Evolutionary conservation across 2,113 vertebrate genomes (phyloP), one percentile per base, ranked within the genome.

Genomic region (Datnioides undecimradiatus): DNA sequence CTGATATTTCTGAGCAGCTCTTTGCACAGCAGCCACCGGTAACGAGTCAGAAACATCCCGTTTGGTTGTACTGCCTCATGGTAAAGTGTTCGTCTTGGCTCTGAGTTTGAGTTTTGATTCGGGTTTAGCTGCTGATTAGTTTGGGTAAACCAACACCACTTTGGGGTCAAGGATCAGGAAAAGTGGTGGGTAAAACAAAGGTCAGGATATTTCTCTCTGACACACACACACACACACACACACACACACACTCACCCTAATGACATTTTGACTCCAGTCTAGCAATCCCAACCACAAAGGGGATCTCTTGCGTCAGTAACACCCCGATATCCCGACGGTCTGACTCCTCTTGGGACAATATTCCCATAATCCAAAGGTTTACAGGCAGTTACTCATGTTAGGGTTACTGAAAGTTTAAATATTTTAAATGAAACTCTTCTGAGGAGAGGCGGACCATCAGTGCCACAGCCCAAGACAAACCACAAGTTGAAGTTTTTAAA

Each of bases 111-210:
- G n/a, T 76, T 73, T 74, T 45, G 49, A 62, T 71, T 36, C 3
- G n/a, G 23, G 25, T 69, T 59, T 49, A 73, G 59, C 36, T 58
- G 70, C 45, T 81, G 67, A 84, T 81, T 78, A 66, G 51, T 69
- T 69, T 36, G 65, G 41, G 66, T 81, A 82, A 87, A 76, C 46
- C 67, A 48, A 58, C 38, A 66, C 40, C 74, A 46, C 72, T 66
- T 66, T 25, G 25, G 23, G 73, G 67, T 70, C 27, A 77, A 72
- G 34, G 60, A 49, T 79, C 66, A 54, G 14, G 33, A 49, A 45
- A 29, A 51, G 23, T 23, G 43, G 13, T 40, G 68, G 62, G 10
- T 73, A 40, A 43, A 76, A 49, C 2, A n/a, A 46, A 45, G 41
- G 48, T 48, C 55, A 51, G 31, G 68, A 46, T 38, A 29, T 46